phyloP scores from a whole-genome alignment of 2,113 vertebrate genomes.

The Saccopteryx bilineata region DNA sequence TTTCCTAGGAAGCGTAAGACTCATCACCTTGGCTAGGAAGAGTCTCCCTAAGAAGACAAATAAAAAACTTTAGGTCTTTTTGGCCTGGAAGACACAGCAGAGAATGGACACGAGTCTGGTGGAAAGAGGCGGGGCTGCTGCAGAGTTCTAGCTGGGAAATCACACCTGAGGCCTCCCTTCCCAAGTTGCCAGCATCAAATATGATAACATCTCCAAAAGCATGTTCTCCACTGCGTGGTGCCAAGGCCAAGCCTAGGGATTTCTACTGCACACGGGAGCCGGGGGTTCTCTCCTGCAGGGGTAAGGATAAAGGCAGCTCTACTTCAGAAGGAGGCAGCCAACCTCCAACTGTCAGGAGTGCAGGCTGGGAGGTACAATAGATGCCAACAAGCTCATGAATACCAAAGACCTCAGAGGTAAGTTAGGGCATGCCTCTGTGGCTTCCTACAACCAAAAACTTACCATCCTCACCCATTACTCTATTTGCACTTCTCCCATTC shows the following conservation, averaged over 20 bases:
- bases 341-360: background rate
- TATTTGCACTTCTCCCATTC: background rate
- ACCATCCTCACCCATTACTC: no score
- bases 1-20: background rate
- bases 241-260: background rate
- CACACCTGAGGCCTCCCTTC: background rate
- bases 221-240: background rate
- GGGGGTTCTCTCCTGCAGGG: background rate
- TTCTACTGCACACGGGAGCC: background rate
- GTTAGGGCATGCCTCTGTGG: background rate
- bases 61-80: background rate
- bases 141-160: accelerated
- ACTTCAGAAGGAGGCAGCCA: background rate
- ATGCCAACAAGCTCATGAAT: background rate
- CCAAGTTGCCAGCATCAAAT: background rate
- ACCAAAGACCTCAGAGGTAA: background rate
- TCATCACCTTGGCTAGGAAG: background rate
- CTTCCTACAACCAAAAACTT: background rate
- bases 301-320: background rate
- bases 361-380: no score
- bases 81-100: background rate
- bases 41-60: background rate
- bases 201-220: slow-evolving; percentile 17
- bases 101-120: background rate
- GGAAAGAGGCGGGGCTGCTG: background rate